These are phyloP conservation scores for Acyrthosiphon pisum DNA, from an alignment of 1,140 invertebrate genomes.

Conservation along the genomic window DNA sequence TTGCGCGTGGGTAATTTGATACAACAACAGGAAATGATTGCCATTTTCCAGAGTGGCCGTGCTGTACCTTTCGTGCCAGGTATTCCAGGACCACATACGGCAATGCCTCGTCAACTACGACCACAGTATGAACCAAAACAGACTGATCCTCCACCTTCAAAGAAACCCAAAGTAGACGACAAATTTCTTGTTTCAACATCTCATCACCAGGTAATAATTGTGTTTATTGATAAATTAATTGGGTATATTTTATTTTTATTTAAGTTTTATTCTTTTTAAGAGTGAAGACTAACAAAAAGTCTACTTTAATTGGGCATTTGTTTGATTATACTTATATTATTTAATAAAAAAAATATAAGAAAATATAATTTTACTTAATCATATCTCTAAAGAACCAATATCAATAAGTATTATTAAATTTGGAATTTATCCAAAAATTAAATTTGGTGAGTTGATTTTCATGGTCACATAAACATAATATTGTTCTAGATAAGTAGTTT, in stretches of 20 bases:
- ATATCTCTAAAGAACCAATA: background rate
- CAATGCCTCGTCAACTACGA: constrained; percentile 47
- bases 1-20: background rate
- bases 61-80: constrained; percentile 83
- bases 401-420: constrained; percentile 18
- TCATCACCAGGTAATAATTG: constrained; percentile 45
- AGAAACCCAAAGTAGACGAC: constrained; percentile 42
- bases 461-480: background rate
- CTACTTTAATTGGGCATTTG: background rate
- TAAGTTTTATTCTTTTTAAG: background rate
- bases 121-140: constrained; percentile 46
- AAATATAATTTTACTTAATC: background rate
- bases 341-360: background rate
- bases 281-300: background rate
- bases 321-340: background rate
- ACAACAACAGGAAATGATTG: constrained; percentile 59
- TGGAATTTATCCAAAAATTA: background rate
- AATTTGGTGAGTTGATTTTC: background rate
- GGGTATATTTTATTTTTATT: background rate
- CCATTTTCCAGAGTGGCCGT: constrained; percentile 70
- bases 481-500: background rate
- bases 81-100: constrained; percentile 76
- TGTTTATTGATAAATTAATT: background rate
- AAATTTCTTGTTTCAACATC: constrained; percentile 34
- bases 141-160: constrained; percentile 59